phyloP scores from a whole-genome alignment of 2,888 invertebrate genomes.

The Melipona bicolor region DNA sequence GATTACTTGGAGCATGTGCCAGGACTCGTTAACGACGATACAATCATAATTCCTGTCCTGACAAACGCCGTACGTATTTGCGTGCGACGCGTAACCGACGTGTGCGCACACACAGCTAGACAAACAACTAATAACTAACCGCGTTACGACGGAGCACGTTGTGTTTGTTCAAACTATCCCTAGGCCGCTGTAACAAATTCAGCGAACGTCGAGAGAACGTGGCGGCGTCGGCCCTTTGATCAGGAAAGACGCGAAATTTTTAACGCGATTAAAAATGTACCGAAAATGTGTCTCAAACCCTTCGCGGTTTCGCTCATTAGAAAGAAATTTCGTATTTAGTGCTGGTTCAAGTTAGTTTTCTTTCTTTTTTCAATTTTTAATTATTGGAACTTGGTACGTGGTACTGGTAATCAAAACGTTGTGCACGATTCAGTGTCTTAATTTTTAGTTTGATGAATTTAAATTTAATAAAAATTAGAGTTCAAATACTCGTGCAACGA shows the following conservation, averaged over 20 bases:
- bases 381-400: no score
- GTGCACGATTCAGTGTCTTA: no score
- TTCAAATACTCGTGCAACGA: no score
- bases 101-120: background rate
- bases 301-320: background rate
- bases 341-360: no score
- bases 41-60: slow-evolving; percentile 30
- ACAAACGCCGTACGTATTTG: slow-evolving; percentile 30
- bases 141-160: background rate
- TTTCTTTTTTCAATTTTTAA: no score
- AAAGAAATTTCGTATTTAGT: background rate
- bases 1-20: slow-evolving; percentile 43
- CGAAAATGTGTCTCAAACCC: background rate
- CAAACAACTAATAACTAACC: slow-evolving; percentile 15
- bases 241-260: background rate
- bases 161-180: slow-evolving; percentile 18
- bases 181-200: slow-evolving; percentile 13
- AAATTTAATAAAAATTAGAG: no score
- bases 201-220: no score
- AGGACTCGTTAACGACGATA: slow-evolving; percentile 34
- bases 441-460: no score
- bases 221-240: background rate
- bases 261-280: background rate
- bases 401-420: no score
- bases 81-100: background rate